These are phyloP conservation scores for Xiphias gladius DNA, from an alignment of 2,113 vertebrate genomes.

Conservation along the genomic window DNA sequence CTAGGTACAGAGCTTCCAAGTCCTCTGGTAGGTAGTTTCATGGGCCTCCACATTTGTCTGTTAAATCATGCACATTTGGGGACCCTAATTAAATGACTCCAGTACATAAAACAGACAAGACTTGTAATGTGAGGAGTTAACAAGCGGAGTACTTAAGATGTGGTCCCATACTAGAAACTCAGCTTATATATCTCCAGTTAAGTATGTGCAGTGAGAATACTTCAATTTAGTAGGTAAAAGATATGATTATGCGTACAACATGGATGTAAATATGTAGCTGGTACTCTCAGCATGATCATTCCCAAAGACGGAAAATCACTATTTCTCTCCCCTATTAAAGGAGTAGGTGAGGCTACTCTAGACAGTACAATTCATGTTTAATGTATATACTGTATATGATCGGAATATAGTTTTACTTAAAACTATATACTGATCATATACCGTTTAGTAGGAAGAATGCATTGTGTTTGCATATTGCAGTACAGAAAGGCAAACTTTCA, in stretches of 20 bases:
- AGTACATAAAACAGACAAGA: background rate
- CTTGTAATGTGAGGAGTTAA: background rate
- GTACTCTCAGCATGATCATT: background rate
- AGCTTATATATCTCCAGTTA: background rate
- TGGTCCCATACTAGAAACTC: background rate
- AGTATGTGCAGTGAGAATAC: background rate
- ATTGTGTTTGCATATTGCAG: too few relatives aligned
- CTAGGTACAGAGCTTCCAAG: constrained; percentile 44
- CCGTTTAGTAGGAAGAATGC: too few relatives aligned
- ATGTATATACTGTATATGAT: too few relatives aligned
- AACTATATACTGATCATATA: too few relatives aligned
- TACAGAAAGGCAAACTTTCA: too few relatives aligned
- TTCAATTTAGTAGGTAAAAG: background rate
- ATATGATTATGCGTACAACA: background rate
- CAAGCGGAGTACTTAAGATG: background rate
- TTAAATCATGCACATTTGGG: constrained; percentile 41
- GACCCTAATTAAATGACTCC: constrained; percentile 4
- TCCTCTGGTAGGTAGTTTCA: constrained; percentile 61
- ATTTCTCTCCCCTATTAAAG: too few relatives aligned
- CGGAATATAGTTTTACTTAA: too few relatives aligned
- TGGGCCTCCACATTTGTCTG: constrained; percentile 22
- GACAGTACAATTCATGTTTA: too few relatives aligned
- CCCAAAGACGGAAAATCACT: background rate
- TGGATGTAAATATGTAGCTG: background rate
- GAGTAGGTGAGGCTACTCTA: too few relatives aligned